Conservation (phyloP, 1,140 invertebrate genomes). For the Linepithema humile region DNA sequence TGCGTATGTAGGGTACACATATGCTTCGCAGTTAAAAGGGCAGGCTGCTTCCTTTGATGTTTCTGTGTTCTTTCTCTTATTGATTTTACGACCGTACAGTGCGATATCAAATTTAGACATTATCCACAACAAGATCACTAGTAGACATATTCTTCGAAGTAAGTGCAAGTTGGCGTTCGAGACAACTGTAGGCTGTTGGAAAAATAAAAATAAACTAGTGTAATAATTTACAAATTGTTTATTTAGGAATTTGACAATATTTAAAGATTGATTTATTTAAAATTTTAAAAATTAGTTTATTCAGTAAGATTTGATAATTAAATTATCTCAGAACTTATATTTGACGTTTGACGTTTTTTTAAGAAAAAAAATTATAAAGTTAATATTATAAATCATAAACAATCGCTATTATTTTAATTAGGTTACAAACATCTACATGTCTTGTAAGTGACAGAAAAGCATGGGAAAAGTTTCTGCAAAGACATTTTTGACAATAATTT, state of each 20-base stretch:
- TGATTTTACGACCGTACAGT: constrained; percentile 61
- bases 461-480: too few relatives aligned
- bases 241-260: background rate
- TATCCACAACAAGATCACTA: background rate
- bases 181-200: background rate
- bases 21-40: constrained; percentile 7
- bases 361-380: too few relatives aligned
- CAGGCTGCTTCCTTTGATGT: constrained; percentile 65
- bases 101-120: constrained; percentile 60
- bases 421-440: too few relatives aligned
- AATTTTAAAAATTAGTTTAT: background rate
- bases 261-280: background rate
- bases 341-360: background rate
- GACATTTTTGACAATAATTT: background rate
- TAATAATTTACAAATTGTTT: background rate
- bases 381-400: too few relatives aligned
- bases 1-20: constrained; percentile 39
- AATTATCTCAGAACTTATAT: background rate
- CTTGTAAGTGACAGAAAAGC: too few relatives aligned
- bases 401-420: too few relatives aligned
- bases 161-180: background rate
- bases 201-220: background rate
- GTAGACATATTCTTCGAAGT: background rate
- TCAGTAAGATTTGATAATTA: background rate
- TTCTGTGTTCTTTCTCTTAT: constrained; percentile 48